Evolutionary conservation across 2,113 vertebrate species (phyloP).

Genomic region (Beaufortia kweichowensis): DNA sequence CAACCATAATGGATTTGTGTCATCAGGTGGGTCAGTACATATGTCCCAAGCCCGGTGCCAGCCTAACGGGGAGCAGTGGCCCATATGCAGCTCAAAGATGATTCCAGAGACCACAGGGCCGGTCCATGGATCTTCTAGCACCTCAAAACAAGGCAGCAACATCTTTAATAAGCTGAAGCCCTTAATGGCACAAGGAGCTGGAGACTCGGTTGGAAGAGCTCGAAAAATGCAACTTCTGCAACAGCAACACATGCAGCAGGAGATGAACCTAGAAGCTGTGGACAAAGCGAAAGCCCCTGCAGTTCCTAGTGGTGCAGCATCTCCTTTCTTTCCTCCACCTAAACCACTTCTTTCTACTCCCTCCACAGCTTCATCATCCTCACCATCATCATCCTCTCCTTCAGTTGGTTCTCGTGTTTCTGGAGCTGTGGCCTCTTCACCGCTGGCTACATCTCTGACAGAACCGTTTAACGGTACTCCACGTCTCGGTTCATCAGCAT

Average conservation of each 20-base stretch:
- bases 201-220: slow-evolving; percentile 73
- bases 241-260: slow-evolving; percentile 75
- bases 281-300: slow-evolving; percentile 67
- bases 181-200: slow-evolving; percentile 72
- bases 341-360: slow-evolving; percentile 36
- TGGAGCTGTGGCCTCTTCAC: slow-evolving; percentile 45
- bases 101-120: slow-evolving; percentile 55
- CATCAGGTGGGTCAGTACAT: slow-evolving; percentile 63
- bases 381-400: slow-evolving; percentile 65
- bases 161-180: slow-evolving; percentile 78
- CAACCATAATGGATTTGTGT: slow-evolving; percentile 65
- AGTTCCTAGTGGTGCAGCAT: slow-evolving; percentile 60
- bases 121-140: slow-evolving; percentile 54
- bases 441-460: slow-evolving; percentile 64
- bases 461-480: slow-evolving; percentile 60
- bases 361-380: slow-evolving; percentile 46
- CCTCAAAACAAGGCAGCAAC: slow-evolving; percentile 59
- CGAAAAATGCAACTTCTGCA: slow-evolving; percentile 77
- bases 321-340: slow-evolving; percentile 60
- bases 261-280: slow-evolving; percentile 63
- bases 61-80: slow-evolving; percentile 75
- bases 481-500: slow-evolving; percentile 57
- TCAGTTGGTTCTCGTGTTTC: slow-evolving; percentile 50
- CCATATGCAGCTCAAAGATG: slow-evolving; percentile 66
- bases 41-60: slow-evolving; percentile 68